Conservation (phyloP, 2,113 vertebrate genomes). For the Prunella himalayana region DNA sequence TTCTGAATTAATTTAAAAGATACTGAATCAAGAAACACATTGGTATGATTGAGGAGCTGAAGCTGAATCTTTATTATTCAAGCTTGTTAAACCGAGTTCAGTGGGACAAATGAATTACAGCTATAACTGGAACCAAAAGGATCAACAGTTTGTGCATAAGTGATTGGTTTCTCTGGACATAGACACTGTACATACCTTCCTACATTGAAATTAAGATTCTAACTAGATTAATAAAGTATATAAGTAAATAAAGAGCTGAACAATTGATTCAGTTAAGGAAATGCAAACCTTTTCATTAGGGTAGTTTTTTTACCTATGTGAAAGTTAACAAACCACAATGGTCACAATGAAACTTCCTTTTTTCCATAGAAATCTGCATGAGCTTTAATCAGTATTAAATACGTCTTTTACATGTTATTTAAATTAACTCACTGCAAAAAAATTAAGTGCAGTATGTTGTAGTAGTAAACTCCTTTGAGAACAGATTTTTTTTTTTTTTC, state of each 20-base stretch:
- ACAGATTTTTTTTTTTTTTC: not conserved
- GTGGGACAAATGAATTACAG: constrained; percentile 29
- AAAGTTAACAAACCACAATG: not conserved
- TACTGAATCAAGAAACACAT: not conserved
- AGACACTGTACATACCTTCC: not conserved
- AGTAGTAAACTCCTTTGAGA: not conserved
- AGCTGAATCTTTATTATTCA: constrained; percentile 3
- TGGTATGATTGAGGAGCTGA: constrained; percentile 1
- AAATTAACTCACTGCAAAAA: not conserved
- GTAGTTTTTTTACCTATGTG: not conserved
- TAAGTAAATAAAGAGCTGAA: not conserved
- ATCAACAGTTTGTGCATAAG: not conserved
- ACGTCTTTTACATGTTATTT: not conserved
- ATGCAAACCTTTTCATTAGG: not conserved
- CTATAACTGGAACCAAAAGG: not conserved
- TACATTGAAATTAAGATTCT: not conserved
- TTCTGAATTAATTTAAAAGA: constrained; percentile 54
- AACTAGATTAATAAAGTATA: not conserved
- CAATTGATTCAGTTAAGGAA: not conserved
- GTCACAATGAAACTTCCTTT: not conserved
- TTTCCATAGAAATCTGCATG: not conserved
- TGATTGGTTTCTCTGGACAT: not conserved
- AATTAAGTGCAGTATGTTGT: not conserved
- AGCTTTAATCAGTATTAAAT: not conserved
- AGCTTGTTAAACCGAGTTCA: constrained; percentile 10